Evolutionary conservation across 2,797 vertebrate genomes (phyloP), one percentile per base, ranked within the genome.

Genomic region (Buphagus erythrorhynchus): DNA sequence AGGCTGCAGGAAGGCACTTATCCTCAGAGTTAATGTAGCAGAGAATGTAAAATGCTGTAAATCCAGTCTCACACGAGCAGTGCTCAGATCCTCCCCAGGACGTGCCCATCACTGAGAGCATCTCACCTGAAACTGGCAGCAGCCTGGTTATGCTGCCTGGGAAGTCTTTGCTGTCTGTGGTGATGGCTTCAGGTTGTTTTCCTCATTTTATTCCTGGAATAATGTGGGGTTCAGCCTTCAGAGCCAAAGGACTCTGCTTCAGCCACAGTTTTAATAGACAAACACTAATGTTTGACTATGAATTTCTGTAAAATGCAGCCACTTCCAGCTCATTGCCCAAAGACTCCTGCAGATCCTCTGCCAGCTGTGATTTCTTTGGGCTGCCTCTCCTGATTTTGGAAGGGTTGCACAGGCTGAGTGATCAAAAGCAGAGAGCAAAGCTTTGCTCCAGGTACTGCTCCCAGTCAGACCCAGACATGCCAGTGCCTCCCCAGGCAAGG

Each of bases 401-500:
- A 58, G 52, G 31, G 8, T 1, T 67, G 43, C 63, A 54, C 28
- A 75, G 8, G 10, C 28, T 8, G 46, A 57, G 38, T 3, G 42
- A 31, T 7, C 12, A 1, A 0, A 12, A 16, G 13, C 58, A 48
- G 58, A 36, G 67, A 57, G 35, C 26, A 57, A 48, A 87, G 52
- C 63, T 71, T 43, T 83, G 38, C 43, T 66, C 22, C 10, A 10
- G 57, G 52, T 16, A 2, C 18, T 18, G 59, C 35, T 29, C 67
- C 31, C 46, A 38, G 43, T 25, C 38, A 40, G 28, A 4, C 8
- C 43, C 43, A 26, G 20, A 43, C 14, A 5, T 0, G 14, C 5
- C 14, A 15, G 24, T 31, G 36, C 62, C 42, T 49, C 52, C 29
- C 42, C 3, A 3, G 31, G 26, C 0, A 0, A 80, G 59, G 15